A percentile compares a stretch with the other conserved stretches of the same genome.
Conservation (phyloP, 2,797 vertebrate genomes). For the Scolopax bukidnonensis region DNA sequence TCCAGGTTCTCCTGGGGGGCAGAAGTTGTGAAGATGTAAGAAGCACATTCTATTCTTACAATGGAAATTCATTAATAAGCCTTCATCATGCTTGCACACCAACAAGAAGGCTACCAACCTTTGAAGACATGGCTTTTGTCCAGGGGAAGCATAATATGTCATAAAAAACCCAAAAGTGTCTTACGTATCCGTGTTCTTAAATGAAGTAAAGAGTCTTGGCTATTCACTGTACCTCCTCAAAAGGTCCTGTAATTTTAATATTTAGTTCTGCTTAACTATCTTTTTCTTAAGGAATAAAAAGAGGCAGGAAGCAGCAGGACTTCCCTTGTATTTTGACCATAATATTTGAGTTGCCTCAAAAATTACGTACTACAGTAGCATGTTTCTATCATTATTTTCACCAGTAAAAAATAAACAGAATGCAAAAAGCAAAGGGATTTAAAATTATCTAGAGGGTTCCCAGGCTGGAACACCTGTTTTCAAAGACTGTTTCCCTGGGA, state of each 20-base stretch:
- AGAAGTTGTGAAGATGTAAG: not conserved
- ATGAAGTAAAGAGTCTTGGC: not conserved
- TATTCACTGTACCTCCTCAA: not conserved
- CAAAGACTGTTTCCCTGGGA: not conserved
- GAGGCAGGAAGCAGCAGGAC: not conserved
- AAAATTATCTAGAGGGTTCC: not conserved
- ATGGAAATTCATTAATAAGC: not conserved
- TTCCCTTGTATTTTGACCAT: not conserved
- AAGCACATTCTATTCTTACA: not conserved
- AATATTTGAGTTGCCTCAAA: not conserved
- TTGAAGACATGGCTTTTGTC: not conserved
- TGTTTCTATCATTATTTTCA: slow-evolving; percentile 10
- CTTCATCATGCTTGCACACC: not conserved
- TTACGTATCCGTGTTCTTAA: not conserved
- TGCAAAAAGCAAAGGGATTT: not conserved
- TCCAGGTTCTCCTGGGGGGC: not conserved
- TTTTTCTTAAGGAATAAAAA: not conserved
- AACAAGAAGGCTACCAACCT: not conserved
- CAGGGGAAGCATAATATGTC: not conserved
- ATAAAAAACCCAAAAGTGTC: not conserved
- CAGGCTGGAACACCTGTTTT: not conserved
- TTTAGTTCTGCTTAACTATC: not conserved
- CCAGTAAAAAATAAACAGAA: not conserved
- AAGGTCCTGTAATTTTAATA: not conserved
- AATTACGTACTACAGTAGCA: not conserved